Evolutionary conservation across 1,140 invertebrate species (phyloP), one percentile per base, ranked within the genome.

Genomic region (Apolygus lucorum): DNA sequence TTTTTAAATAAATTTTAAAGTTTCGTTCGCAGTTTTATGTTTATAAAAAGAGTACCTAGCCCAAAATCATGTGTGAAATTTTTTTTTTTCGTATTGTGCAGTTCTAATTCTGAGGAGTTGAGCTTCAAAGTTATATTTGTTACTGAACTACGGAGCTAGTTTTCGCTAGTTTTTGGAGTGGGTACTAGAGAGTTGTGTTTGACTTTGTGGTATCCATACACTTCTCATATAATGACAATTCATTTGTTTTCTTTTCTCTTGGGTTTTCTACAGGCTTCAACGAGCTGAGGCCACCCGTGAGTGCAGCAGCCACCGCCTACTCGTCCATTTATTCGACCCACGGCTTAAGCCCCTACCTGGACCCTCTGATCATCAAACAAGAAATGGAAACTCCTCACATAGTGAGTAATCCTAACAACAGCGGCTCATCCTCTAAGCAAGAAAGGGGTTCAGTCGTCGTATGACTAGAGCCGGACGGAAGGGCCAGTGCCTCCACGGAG

Each of bases 361-460:
- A 59, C 13, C 25, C 52, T 4, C 29, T 21, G 11, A 17, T 52
- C 25, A 34, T 59, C 29, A 54, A 68, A 28, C 52, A 68, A 21
- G 52, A 68, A 26, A 28, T 70, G 28, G 69, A 70, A 27, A 67
- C 69, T 21, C 69, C 64, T 1, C 69, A 70, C 34, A 73, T 69
- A 34, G 70, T 71, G 13, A 66, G 63, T 26, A 70, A 70, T 25
- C 69, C 69, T 54, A 70, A 72, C 28, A 72, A 70, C 66, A 72
- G 69, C 52, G 64, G 22, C 68, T 63, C 62, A 59, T 24, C 21
- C 25, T 28, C 1, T 63, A 74, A 73, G 49, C 68, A 72, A 42
- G 74, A 74, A 42, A 63, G 74, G 22, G 71, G 72, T 25, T 72
- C 69, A 28, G 74, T 74, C 11, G 54, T 74, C 14, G 69, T 70